phyloP scores from a whole-genome alignment of 1,140 invertebrate species.

The Cryptotermes secundus region DNA sequence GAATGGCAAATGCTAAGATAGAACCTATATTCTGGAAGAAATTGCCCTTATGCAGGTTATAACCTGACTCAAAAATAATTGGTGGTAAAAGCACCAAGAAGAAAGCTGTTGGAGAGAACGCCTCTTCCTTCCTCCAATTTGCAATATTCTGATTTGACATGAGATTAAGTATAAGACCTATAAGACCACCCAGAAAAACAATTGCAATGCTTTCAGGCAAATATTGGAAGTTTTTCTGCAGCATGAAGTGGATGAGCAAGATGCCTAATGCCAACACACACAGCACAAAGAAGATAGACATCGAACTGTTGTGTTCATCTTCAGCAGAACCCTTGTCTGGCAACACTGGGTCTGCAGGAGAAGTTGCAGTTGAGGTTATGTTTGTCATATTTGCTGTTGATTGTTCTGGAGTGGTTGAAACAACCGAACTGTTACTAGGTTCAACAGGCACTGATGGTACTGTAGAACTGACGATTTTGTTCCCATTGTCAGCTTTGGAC shows the following conservation, averaged over 20 bases:
- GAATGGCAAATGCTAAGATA: slow-evolving; percentile 92
- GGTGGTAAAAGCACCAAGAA: slow-evolving; percentile 96
- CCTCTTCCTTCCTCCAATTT: slow-evolving; percentile 95
- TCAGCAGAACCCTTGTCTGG: slow-evolving; percentile 87
- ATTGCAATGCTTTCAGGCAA: slow-evolving; percentile 97
- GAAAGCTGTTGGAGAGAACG: slow-evolving; percentile 95
- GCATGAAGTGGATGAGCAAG: slow-evolving; percentile 89
- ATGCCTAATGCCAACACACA: slow-evolving; percentile 91
- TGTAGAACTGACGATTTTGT: background rate
- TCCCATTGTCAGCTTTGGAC: background rate
- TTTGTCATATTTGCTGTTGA: background rate
- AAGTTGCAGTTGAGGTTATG: slow-evolving; percentile 50
- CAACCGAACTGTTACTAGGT: background rate
- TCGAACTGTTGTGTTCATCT: slow-evolving; percentile 93
- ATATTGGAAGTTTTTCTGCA: slow-evolving; percentile 95
- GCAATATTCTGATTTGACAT: slow-evolving; percentile 87
- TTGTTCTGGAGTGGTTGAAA: slow-evolving; percentile 33
- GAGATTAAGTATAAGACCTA: slow-evolving; percentile 88
- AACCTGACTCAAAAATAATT: slow-evolving; percentile 98
- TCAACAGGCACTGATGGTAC: background rate
- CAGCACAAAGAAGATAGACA: slow-evolving; percentile 95
- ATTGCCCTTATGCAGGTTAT: slow-evolving; percentile 98
- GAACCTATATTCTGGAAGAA: slow-evolving; percentile 98
- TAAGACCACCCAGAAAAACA: slow-evolving; percentile 89
- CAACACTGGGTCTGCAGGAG: slow-evolving; percentile 66